These are phyloP conservation scores for Aplysina aerophoba DNA, from an alignment of 37 sponge, comb jelly and placozoan genomes.

Conservation along the genomic window DNA sequence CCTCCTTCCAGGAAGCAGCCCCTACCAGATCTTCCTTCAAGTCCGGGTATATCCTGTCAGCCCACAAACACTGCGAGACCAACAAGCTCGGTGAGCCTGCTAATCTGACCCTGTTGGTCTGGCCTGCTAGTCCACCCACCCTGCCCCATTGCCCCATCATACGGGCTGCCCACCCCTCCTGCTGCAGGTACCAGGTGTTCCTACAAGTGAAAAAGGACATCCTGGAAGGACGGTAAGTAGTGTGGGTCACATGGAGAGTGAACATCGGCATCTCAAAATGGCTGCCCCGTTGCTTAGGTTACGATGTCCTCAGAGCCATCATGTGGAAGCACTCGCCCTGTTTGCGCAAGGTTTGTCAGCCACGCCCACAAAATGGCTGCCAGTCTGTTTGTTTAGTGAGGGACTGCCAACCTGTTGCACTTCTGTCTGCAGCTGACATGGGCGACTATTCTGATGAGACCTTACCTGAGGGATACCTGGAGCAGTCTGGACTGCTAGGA, in stretches of 20 bases:
- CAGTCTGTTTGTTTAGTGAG: background rate
- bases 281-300: conserved; percentile 20
- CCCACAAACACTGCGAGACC: background rate
- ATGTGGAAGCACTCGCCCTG: background rate
- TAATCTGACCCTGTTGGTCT: no score
- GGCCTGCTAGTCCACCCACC: background rate
- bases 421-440: conserved; percentile 34
- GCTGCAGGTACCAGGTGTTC: conserved; percentile 48
- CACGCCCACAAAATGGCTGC: background rate
- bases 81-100: background rate
- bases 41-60: conserved; percentile 21
- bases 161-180: background rate
- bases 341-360: conserved; percentile 33
- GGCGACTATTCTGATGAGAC: conserved; percentile 28
- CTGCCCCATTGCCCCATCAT: background rate
- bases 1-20: conserved; percentile 30
- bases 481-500: background rate
- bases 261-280: background rate
- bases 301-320: background rate
- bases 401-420: background rate
- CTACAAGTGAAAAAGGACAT: conserved; percentile 66
- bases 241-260: no score
- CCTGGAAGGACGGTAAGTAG: conserved; percentile 45
- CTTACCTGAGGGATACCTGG: conserved; percentile 26
- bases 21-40: conserved; percentile 32